A percentile compares a stretch with the other conserved stretches of the same genome.
Evolutionary conservation across 2,113 vertebrate genomes (phyloP).

Genomic region (Sebastes fasciatus): DNA sequence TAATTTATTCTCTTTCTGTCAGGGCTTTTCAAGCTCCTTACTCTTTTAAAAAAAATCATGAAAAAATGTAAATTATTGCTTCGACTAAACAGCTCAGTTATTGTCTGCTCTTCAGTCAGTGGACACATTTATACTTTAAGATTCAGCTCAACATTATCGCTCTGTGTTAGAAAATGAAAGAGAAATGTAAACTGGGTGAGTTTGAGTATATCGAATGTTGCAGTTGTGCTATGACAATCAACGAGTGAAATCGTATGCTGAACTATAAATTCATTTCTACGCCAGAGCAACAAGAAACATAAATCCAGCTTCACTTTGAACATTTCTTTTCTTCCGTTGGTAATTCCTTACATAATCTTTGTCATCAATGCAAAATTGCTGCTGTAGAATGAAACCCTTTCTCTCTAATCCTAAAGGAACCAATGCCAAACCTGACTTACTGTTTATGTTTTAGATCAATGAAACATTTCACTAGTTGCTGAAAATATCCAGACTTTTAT

Average conservation of each 20-base stretch:
- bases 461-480: background rate
- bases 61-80: background rate
- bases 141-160: background rate
- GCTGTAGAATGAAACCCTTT: background rate
- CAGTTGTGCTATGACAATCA: slow-evolving; percentile 75
- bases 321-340: background rate
- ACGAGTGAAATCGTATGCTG: slow-evolving; percentile 27
- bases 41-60: background rate
- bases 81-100: background rate
- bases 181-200: no score
- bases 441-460: background rate
- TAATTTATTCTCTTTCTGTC: background rate
- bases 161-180: background rate
- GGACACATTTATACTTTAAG: background rate
- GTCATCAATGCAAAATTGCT: background rate
- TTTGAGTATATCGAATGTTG: background rate
- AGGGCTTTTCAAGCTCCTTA: background rate
- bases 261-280: background rate
- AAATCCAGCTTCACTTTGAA: slow-evolving; percentile 56
- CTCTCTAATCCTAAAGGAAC: background rate
- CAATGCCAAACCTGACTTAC: background rate
- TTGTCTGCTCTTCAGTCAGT: background rate
- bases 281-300: slow-evolving; percentile 14
- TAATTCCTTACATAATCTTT: background rate
- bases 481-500: background rate